phyloP scores from a whole-genome alignment of 2,888 invertebrate genomes.

The Rhorus exstirpatorius region DNA sequence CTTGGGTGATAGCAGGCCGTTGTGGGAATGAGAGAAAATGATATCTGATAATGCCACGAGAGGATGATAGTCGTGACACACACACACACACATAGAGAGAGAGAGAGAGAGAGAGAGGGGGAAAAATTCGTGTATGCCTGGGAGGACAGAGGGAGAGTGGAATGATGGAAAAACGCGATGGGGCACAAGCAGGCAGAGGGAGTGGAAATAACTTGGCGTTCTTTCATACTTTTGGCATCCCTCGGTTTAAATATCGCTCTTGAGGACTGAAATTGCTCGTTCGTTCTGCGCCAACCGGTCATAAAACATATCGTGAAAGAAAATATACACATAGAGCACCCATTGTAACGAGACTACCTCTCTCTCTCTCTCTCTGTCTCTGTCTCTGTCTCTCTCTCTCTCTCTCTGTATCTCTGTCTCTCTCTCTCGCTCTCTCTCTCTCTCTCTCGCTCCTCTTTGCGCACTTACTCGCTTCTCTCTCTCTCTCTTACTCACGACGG shows the following conservation, averaged over 20 bases:
- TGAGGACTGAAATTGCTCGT: conserved; percentile 59
- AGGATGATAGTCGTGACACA: background rate
- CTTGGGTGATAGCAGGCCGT: too few relatives aligned
- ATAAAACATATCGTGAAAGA: conserved; percentile 62
- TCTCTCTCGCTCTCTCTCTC: background rate
- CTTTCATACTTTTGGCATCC: conserved; percentile 66
- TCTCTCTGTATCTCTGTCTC: background rate
- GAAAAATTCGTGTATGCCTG: conserved; percentile 26
- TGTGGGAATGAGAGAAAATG: too few relatives aligned
- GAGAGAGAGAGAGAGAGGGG: too few relatives aligned
- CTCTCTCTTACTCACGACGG: background rate
- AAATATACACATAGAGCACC: background rate
- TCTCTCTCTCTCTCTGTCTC: background rate
- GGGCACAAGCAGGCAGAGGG: too few relatives aligned
- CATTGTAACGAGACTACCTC: conserved; percentile 9
- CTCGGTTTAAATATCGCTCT: conserved; percentile 64
- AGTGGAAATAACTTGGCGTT: conserved; percentile 65
- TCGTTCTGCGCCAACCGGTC: conserved; percentile 58
- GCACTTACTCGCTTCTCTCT: conserved; percentile 1
- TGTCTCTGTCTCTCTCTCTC: background rate
- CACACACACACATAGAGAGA: too few relatives aligned
- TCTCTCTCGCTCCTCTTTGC: background rate
- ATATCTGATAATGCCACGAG: background rate
- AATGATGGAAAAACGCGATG: too few relatives aligned
- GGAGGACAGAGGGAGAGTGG: conserved; percentile 5